Base-by-base conservation (phyloP, 2,888 invertebrate genomes). In the Nemotelus pantherinus region DNA sequence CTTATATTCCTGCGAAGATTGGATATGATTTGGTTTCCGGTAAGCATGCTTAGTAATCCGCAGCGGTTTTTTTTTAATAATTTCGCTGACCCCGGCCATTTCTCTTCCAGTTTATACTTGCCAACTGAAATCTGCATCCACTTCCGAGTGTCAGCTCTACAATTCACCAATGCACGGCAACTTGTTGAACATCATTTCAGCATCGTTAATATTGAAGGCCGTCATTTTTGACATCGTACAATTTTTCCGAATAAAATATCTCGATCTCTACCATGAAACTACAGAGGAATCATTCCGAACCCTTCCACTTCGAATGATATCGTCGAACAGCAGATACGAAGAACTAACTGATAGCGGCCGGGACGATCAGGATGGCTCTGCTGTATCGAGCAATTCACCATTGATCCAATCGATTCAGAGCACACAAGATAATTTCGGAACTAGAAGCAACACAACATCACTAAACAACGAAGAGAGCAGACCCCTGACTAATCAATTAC, bases 1-100 rank as follows among this genome's bases (percentile, higher is more conserved):
- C 90, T 0, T 90, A 90, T 83, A 83, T 92, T 2, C 92, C 92
- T 0, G 91, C 91, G 0, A 92, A 92, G 81, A 85, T 92, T 55
- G 84, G 90, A 41, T 93, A 92, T 82, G 89, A 91, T 70, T 83
- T 86, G 5, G 88, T 93, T 39, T 89, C 90, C 55, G 88, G 90
- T 90, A 84, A 85, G 85, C 82, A 53, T 53, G 57, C 58, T 7
- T 3, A 0, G 45, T 25, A 43, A 7, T 63, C 39, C 45, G 10
- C 45, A 25, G 39, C 41, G 3, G 25, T 64, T 48, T 48, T 76
- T 3, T 48, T 25, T 25, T 1, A 25, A 25, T 25, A 9, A 65
- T 25, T 25, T 43, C 2, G 44, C 39, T 71, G 10, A 58, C 41
- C 2, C 9, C 47, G 9, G n/a, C 39, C 53, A 45, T 39, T 58